Conservation (phyloP, 1,140 invertebrate species). For the Eumaeus atala region DNA sequence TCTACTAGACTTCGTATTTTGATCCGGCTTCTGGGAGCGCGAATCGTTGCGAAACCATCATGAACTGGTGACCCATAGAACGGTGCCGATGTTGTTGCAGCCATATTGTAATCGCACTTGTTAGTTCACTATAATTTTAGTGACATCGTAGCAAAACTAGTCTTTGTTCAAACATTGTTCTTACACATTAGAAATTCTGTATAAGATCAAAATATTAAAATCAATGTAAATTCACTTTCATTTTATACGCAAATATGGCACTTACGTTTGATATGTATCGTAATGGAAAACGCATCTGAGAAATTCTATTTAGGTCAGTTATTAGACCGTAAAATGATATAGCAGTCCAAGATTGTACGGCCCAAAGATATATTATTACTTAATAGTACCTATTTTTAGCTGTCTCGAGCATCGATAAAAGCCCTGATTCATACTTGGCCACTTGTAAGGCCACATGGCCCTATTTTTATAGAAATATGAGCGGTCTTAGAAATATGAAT, state of each 20-base stretch:
- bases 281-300: not conserved
- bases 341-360: not conserved
- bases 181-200: no score
- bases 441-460: slow-evolving; percentile 27
- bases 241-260: not conserved
- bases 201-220: no score
- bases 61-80: slow-evolving; percentile 79
- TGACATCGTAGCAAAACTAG: not conserved
- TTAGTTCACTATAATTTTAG: not conserved
- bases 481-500: not conserved
- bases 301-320: not conserved
- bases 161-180: no score
- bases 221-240: no score
- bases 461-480: slow-evolving; percentile 17
- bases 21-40: slow-evolving; percentile 75
- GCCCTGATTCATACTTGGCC: slow-evolving; percentile 22
- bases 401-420: slow-evolving; percentile 17
- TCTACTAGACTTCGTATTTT: slow-evolving; percentile 69
- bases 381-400: slow-evolving; percentile 23
- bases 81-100: slow-evolving; percentile 59
- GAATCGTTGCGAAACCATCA: slow-evolving; percentile 88
- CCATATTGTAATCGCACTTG: slow-evolving; percentile 40
- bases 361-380: slow-evolving; percentile 1
- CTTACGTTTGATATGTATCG: not conserved
- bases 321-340: not conserved